Evolutionary conservation across 1,140 invertebrate species (phyloP).

Genomic region (Pachyrhynchus sulphureomaculatus): DNA sequence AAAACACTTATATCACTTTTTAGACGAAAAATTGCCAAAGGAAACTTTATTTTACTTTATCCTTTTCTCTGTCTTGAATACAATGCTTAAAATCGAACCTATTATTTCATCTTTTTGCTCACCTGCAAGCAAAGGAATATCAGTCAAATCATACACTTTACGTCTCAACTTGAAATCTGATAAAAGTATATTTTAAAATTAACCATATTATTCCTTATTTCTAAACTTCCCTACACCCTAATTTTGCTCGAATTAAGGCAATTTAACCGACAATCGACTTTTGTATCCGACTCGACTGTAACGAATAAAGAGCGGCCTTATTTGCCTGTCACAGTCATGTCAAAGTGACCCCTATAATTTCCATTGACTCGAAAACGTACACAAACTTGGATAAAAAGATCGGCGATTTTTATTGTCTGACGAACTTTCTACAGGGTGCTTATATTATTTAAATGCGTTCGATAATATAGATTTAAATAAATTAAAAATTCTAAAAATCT

Average conservation of each 20-base stretch:
- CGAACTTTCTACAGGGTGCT: neutral
- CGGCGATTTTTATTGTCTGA: neutral
- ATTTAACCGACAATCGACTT: slow-evolving; percentile 21
- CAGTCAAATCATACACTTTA: no score
- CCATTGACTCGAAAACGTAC: neutral
- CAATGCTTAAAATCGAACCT: no score
- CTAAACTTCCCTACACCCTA: slow-evolving; percentile 21
- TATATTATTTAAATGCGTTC: no score
- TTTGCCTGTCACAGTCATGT: slow-evolving; percentile 41
- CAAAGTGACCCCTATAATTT: slow-evolving; percentile 42
- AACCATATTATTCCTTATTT: slow-evolving; percentile 7
- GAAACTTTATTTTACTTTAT: no score
- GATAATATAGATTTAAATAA: no score
- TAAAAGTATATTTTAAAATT: slow-evolving; percentile 13
- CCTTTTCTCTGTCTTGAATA: no score
- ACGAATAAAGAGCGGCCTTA: slow-evolving; percentile 27
- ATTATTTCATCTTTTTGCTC: neutral
- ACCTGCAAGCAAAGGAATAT: no score
- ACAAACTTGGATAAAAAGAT: neutral
- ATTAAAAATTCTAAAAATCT: no score
- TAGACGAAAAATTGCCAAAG: no score
- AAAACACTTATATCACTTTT: no score
- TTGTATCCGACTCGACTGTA: slow-evolving; percentile 28
- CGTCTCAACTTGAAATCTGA: no score
- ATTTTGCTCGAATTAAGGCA: slow-evolving; percentile 23